These are phyloP conservation scores for Drosophila dives DNA, from an alignment of 2,888 invertebrate genomes.

Conservation along the genomic window DNA sequence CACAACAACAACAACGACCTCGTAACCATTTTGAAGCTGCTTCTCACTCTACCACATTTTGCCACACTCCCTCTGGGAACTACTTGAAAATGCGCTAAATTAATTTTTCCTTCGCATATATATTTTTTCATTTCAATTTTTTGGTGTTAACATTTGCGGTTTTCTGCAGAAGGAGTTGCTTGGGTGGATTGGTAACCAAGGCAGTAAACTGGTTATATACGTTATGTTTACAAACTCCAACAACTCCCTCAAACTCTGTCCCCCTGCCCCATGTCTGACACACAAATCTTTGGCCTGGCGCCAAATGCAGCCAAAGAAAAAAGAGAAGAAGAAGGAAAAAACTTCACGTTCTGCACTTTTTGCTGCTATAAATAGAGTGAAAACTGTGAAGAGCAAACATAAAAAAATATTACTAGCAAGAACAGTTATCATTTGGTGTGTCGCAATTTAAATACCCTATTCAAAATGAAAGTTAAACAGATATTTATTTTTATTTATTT, in stretches of 20 bases:
- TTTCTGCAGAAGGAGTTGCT: conserved; percentile 48
- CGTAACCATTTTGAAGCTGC: conserved; percentile 66
- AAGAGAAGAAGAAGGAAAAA: conserved; percentile 51
- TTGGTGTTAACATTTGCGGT: conserved; percentile 37
- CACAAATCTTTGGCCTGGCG: conserved; percentile 66
- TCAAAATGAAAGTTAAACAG: neutral
- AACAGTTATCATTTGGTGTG: neutral
- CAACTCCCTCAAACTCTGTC: conserved; percentile 1
- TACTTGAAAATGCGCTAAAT: conserved; percentile 72
- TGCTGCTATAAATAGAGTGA: conserved; percentile 75
- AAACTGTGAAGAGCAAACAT: conserved; percentile 54
- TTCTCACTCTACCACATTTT: conserved; percentile 11
- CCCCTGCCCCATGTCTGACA: conserved; percentile 22
- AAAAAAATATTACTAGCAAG: conserved; percentile 10
- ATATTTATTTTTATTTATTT: neutral
- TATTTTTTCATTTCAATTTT: conserved; percentile 65
- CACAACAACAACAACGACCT: conserved; percentile 68
- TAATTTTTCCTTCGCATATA: conserved; percentile 45
- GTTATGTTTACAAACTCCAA: conserved; percentile 4
- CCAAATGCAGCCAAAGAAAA: conserved; percentile 61
- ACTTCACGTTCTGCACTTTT: conserved; percentile 61
- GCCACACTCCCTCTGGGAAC: conserved; percentile 6
- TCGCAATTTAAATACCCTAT: conserved; percentile 1
- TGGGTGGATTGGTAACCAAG: conserved; percentile 55
- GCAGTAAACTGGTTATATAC: conserved; percentile 63